Percentiles rank a stretch among this genome's conserved stretches.
These are phyloP conservation scores for Oscheius sp. DNA, from an alignment of 2,888 invertebrate genomes.

Conservation along the genomic window DNA sequence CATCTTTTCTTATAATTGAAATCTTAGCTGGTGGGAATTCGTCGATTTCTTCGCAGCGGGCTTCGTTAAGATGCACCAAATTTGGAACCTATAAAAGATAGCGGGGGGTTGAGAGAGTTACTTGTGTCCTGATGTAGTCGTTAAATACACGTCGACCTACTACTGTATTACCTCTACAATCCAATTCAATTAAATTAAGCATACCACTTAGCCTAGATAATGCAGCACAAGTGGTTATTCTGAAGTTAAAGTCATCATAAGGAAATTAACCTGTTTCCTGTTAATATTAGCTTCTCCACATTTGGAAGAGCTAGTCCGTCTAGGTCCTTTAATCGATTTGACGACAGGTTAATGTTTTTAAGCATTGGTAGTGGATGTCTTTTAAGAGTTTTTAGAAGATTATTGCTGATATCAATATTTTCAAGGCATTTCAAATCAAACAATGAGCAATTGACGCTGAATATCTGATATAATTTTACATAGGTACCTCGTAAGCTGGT, in stretches of 20 bases:
- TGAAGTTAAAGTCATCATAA: not conserved
- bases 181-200: constrained; percentile 27
- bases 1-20: not conserved
- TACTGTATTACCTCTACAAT: constrained; percentile 43
- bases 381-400: constrained; percentile 13
- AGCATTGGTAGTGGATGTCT: constrained; percentile 3
- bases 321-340: constrained; percentile 17
- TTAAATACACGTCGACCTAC: constrained; percentile 40
- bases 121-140: constrained; percentile 41
- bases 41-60: not conserved
- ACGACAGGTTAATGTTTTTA: constrained; percentile 1
- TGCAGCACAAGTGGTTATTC: constrained; percentile 14
- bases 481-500: not conserved
- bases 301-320: constrained; percentile 2
- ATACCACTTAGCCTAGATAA: not conserved
- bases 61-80: not conserved
- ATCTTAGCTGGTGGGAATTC: not conserved
- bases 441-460: constrained; percentile 1
- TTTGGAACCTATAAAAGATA: constrained; percentile 3
- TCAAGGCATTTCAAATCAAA: constrained; percentile 12
- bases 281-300: not conserved
- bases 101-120: constrained; percentile 3
- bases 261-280: constrained; percentile 1
- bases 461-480: not conserved
- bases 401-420: constrained; percentile 9